Evolutionary conservation across 2,797 vertebrate species (phyloP), one percentile per base, ranked within the genome.

Genomic region (Champsocephalus gunnari): DNA sequence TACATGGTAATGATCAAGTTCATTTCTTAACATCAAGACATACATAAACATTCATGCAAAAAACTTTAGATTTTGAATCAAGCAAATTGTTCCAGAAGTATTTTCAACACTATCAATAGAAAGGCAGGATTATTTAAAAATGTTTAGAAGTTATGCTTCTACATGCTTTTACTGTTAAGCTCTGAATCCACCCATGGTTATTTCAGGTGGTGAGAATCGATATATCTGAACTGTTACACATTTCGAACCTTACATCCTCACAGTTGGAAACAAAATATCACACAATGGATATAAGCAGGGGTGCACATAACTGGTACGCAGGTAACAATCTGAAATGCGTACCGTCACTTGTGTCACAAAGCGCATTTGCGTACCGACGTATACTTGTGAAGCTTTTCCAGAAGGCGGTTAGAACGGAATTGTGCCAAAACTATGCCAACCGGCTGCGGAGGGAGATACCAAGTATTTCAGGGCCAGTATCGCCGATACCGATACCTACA

Each of bases 1-100:
- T 99, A 99, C 84, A 98, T 97, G 98, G 98, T 98, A 81, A 92
- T 88, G 86, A 59, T 16, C 17, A 0, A 0, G 10, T 19, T 45
- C 43, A 7, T 47, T 61, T 73, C 5, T n/a, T 48, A 4, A 24
- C 12, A 41, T 54, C 3, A 24, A 41, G 16, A 69, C 38, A 34
- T 10, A 45, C 17, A 3, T 17, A 54, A 55, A 55, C 10, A 45
- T 56, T 11, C 1, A 28, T 45, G 44, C 5, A 28, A 74, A 34
- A n/a, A 5, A 38, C 7, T 2, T 19, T 44, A 53, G 5, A 44
- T 34, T 10, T 12, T 53, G 13, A 1, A 21, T 50, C n/a, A 38
- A 54, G 48, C 44, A 4, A 16, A 19, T 61, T 24, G 8, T 55
- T 54, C 3, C 43, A n/a, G 5, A 55, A 34, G 8, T 56, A 19